These are phyloP conservation scores for Patella depressa DNA, from an alignment of 2,888 invertebrate genomes.

Conservation along the genomic window DNA sequence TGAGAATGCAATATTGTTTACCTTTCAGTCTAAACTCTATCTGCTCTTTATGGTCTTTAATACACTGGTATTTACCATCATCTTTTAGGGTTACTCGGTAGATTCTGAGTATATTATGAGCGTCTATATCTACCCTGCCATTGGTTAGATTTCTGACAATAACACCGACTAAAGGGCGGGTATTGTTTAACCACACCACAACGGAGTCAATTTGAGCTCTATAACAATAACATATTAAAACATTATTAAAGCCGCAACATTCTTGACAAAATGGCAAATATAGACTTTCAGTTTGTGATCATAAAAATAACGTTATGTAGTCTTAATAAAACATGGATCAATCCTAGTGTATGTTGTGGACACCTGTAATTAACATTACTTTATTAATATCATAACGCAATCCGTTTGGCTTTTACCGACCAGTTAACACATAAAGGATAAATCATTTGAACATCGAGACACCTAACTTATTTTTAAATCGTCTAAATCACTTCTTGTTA, in stretches of 20 bases:
- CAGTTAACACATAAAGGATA: no score
- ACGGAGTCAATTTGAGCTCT: background rate
- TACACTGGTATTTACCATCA: background rate
- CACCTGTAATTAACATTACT: no score
- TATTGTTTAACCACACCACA: background rate
- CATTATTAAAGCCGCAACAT: background rate
- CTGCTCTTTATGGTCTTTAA: background rate
- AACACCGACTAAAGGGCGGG: background rate
- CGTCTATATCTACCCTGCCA: background rate
- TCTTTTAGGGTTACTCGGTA: background rate
- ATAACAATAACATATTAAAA: background rate
- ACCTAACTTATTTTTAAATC: no score
- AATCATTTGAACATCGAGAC: background rate
- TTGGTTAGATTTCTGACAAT: background rate
- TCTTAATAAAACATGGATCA: no score
- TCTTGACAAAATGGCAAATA: background rate
- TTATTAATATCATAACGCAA: no score
- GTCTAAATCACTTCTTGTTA: no score
- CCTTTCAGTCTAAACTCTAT: background rate
- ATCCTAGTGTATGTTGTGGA: no score
- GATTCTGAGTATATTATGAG: background rate
- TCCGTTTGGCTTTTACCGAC: no score
- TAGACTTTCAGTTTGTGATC: no score
- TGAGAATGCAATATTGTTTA: background rate
- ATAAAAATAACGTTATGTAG: no score